Conservation (phyloP, 2,888 invertebrate species). For the Rhorus exstirpatorius region DNA sequence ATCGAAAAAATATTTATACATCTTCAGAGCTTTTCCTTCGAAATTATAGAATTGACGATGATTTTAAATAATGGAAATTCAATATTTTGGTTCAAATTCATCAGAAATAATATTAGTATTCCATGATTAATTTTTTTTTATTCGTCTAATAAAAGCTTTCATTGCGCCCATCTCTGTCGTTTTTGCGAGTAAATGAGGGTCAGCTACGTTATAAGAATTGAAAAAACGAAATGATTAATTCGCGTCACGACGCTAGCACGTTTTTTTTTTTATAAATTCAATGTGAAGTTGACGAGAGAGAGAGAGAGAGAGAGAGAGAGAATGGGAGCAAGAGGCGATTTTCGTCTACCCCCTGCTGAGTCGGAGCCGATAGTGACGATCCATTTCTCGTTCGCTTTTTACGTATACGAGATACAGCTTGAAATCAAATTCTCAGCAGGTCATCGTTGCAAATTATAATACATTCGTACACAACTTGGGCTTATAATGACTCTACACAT, state of each 20-base stretch:
- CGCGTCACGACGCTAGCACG: too few species aligned
- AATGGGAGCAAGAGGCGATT: background rate
- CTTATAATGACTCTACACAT: background rate
- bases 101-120: too few species aligned
- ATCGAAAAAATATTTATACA: background rate
- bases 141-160: too few species aligned
- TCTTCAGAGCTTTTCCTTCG: background rate
- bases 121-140: background rate
- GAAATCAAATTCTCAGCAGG: slow-evolving; percentile 30
- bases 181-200: too few species aligned
- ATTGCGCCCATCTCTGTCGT: too few species aligned
- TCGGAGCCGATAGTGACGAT: slow-evolving; percentile 4
- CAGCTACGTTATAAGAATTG: too few species aligned
- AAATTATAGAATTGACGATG: background rate
- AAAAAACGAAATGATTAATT: too few species aligned
- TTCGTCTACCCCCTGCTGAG: slow-evolving; percentile 23
- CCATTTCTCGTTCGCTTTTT: slow-evolving; percentile 14
- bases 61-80: background rate
- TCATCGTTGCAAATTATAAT: slow-evolving; percentile 11
- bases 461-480: background rate
- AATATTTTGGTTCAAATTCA: background rate
- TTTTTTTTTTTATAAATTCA: background rate
- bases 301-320: slow-evolving; percentile 8
- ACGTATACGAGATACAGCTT: slow-evolving; percentile 31
- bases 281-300: background rate